A percentile compares a stretch with the other conserved stretches of the same genome.
Evolutionary conservation across 2,797 vertebrate genomes (phyloP).

Genomic region (Oryzias sinensis): DNA sequence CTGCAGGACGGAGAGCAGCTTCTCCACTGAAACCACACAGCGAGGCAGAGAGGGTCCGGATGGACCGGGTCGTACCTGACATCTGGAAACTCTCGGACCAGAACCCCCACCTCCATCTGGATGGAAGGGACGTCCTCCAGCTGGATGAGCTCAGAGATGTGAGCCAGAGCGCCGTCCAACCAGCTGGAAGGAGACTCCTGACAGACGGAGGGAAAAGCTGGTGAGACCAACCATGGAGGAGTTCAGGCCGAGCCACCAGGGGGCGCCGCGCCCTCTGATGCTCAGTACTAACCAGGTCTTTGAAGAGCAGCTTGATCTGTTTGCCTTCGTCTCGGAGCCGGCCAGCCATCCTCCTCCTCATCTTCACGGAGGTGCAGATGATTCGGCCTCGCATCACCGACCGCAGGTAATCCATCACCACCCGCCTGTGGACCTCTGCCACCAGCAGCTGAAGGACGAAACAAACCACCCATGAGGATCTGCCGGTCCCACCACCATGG

Average conservation of each 20-base stretch:
- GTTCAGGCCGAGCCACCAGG: background rate
- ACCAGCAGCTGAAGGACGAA: slow-evolving; percentile 75
- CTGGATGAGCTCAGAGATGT: slow-evolving; percentile 86
- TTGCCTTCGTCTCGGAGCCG: slow-evolving; percentile 84
- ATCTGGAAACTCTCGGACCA: slow-evolving; percentile 89
- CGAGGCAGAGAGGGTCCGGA: too few species aligned
- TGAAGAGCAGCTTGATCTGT: slow-evolving; percentile 86
- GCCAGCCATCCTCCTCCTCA: slow-evolving; percentile 83
- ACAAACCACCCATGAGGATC: background rate
- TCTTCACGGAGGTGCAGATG: slow-evolving; percentile 85
- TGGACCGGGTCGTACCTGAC: slow-evolving; percentile 73
- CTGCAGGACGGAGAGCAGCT: too few species aligned
- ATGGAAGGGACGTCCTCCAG: slow-evolving; percentile 89
- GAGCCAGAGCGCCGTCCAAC: slow-evolving; percentile 84
- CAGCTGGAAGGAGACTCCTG: slow-evolving; percentile 86
- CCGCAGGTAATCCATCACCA: slow-evolving; percentile 86
- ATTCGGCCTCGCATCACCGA: slow-evolving; percentile 85
- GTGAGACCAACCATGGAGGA: background rate
- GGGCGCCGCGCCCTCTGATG: background rate
- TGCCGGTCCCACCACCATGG: too few species aligned
- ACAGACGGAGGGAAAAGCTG: background rate
- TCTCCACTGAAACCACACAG: too few species aligned
- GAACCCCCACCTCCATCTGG: slow-evolving; percentile 90
- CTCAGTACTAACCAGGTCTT: slow-evolving; percentile 80
- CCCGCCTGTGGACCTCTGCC: slow-evolving; percentile 83